Conservation (phyloP, 2,888 invertebrate genomes). For the Odontocerum albicorne region DNA sequence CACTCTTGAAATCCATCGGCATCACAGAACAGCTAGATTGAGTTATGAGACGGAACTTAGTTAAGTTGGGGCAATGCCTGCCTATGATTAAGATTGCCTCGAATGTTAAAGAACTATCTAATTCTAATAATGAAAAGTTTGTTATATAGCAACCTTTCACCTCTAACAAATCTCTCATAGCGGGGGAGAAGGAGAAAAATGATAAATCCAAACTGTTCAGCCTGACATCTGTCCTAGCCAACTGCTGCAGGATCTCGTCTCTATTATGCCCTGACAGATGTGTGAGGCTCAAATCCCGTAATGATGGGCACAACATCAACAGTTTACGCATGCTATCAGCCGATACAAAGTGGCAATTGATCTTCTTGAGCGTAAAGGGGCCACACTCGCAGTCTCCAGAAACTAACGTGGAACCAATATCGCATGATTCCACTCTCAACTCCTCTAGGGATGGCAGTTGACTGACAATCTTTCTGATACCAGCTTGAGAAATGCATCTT, state of each 20-base stretch:
- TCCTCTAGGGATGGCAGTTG: slow-evolving; percentile 52
- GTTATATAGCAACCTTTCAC: slow-evolving; percentile 52
- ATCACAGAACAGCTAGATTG: slow-evolving; percentile 49
- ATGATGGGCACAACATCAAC: slow-evolving; percentile 50
- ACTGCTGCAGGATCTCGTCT: slow-evolving; percentile 51
- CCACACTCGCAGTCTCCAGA: slow-evolving; percentile 47
- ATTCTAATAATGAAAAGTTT: slow-evolving; percentile 54
- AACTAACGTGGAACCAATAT: slow-evolving; percentile 53
- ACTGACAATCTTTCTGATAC: slow-evolving; percentile 50
- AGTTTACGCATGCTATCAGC: slow-evolving; percentile 51
- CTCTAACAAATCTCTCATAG: slow-evolving; percentile 47
- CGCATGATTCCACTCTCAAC: slow-evolving; percentile 53
- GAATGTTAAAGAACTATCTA: slow-evolving; percentile 49
- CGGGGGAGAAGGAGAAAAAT: slow-evolving; percentile 51
- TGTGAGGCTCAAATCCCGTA: slow-evolving; percentile 51
- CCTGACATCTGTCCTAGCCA: slow-evolving; percentile 47
- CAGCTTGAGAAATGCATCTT: slow-evolving; percentile 52
- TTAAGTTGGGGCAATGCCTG: slow-evolving; percentile 49
- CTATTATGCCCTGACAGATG: slow-evolving; percentile 52
- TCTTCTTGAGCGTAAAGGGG: slow-evolving; percentile 50
- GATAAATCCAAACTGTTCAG: slow-evolving; percentile 50
- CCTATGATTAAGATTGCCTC: slow-evolving; percentile 50
- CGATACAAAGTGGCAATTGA: slow-evolving; percentile 54
- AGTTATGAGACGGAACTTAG: slow-evolving; percentile 50
- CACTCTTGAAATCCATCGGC: slow-evolving; percentile 45